Base-by-base conservation (phyloP, 2,113 vertebrate genomes). In the Fukomys damarensis region DNA sequence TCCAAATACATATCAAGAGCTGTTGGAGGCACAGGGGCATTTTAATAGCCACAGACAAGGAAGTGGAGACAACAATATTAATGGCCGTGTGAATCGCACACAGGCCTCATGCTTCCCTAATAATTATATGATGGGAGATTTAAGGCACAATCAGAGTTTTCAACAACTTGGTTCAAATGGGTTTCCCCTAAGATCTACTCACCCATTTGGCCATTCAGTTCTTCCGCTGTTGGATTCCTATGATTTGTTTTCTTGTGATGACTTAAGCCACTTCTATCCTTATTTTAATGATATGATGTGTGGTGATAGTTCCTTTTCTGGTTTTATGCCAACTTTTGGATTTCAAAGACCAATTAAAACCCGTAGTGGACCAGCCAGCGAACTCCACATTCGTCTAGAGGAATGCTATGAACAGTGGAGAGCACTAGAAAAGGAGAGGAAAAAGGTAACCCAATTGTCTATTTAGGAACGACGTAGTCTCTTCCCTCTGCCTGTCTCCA, bases 331-430 rank as follows among this genome's bases (percentile, higher is more conserved):
- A 95, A 96, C 97, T 0, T 98, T 98, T 97, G 98, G 97, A 86
- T 98, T 98, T 96, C 98, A 98, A 90, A 99, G 97, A 98, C 98
- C 98, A 93, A 93, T 97, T 87, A 99, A 99, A 95, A 97, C 92
- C 66, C 98, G 95, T 32, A 98, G 96, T 38, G 98, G 98, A 89
- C 97, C 98, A 97, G 98, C 98, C 89, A 99, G 98, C 0, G 98
- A 99, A 63, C 98, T 99, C 94, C 98, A 98, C 13, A 76, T 98
- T 95, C 98, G 98, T 72, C 97, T 99, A 58, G 98, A 99, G 79
- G 98, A 99, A 59, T 99, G 99, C 95, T 99, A 98, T 16, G 98
- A 99, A 81, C 99, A 99, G 94, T 99, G 98, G 98, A 98, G 98
- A 98, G 98, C 98, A 96, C 86, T 99, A 98, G 98, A 99, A 97